Percentiles rank a stretch among this genome's conserved stretches.
These are phyloP conservation scores for Clanis bilineata DNA, from an alignment of 2,888 invertebrate species.

Conservation along the genomic window DNA sequence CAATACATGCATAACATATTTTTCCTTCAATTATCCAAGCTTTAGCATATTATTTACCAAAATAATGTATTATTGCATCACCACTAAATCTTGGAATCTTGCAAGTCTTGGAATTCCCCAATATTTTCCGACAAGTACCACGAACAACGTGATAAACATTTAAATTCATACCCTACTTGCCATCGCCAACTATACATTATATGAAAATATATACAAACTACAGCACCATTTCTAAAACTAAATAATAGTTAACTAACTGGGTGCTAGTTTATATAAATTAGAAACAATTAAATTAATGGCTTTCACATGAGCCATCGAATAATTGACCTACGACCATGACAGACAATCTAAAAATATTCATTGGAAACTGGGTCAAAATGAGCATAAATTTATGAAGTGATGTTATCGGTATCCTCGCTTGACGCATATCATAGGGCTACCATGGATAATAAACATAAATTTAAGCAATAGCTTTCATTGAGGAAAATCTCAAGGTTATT, in stretches of 20 bases:
- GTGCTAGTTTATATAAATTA: conserved; percentile 3
- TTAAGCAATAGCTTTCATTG: too few relatives aligned
- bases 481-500: too few relatives aligned
- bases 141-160: background rate
- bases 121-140: background rate
- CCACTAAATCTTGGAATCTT: too few relatives aligned
- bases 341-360: conserved; percentile 51
- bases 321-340: conserved; percentile 55
- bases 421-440: conserved; percentile 1
- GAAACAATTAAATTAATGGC: conserved; percentile 7
- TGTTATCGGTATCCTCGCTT: conserved; percentile 31
- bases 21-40: too few relatives aligned
- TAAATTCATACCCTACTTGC: conserved; percentile 1
- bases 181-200: background rate
- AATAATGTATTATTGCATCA: background rate
- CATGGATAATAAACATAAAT: background rate
- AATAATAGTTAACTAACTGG: background rate
- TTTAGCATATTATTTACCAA: too few relatives aligned
- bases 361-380: conserved; percentile 56
- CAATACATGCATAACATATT: too few relatives aligned
- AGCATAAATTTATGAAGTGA: conserved; percentile 56
- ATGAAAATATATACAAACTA: background rate
- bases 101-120: background rate
- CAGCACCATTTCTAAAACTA: background rate
- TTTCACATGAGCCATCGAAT: conserved; percentile 20